These are phyloP conservation scores for Caligus rogercresseyi DNA, from an alignment of 1,140 invertebrate species.

Conservation along the genomic window DNA sequence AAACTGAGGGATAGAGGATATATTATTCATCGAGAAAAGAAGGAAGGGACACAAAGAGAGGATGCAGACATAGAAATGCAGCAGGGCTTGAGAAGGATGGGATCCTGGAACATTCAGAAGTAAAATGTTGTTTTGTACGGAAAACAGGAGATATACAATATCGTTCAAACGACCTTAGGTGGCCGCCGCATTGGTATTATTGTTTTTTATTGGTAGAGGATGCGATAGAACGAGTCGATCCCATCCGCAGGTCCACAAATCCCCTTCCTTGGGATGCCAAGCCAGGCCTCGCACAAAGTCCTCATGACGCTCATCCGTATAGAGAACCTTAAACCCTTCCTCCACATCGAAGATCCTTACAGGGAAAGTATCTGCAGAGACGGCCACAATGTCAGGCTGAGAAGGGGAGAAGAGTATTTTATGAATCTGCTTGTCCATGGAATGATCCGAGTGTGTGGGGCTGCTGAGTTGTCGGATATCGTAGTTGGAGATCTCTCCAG, in stretches of 20 bases:
- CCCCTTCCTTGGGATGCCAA: not conserved
- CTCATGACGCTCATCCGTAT: not conserved
- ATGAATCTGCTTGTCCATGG: not conserved
- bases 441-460: not conserved
- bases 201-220: no score
- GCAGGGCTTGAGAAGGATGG: no score
- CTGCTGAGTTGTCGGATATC: not conserved
- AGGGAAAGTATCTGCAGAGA: not conserved
- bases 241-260: slow-evolving; percentile 1
- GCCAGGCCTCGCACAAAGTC: slow-evolving; percentile 8
- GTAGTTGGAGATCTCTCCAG: not conserved
- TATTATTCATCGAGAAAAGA: no score
- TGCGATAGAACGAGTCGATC: slow-evolving; percentile 1
- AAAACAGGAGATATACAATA: no score
- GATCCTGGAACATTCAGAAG: no score
- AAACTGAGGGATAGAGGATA: no score
- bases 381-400: not conserved
- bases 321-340: not conserved
- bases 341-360: not conserved
- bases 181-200: no score
- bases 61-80: no score
- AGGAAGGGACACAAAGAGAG: no score
- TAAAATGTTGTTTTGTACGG: no score
- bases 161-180: no score
- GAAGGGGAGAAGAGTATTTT: not conserved